Percentiles rank a stretch among this genome's conserved stretches.
Conservation (phyloP, 1,140 invertebrate genomes). For the Pomacea maculata region DNA sequence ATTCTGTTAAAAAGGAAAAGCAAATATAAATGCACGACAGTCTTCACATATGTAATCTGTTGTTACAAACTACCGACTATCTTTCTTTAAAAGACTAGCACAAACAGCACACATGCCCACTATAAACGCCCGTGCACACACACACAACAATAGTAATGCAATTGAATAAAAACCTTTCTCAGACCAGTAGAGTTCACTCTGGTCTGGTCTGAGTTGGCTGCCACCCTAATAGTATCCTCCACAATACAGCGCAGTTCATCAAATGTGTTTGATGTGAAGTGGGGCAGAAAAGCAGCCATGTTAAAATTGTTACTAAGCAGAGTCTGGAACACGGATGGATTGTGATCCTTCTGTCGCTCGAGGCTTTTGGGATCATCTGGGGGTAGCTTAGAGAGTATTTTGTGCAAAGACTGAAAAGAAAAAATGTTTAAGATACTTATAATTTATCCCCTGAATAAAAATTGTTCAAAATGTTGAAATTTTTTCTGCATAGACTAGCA, state of each 20-base stretch:
- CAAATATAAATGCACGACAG: background rate
- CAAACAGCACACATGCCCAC: background rate
- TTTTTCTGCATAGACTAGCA: no score
- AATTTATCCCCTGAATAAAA: background rate
- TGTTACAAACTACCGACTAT: background rate
- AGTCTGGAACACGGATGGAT: constrained; percentile 39
- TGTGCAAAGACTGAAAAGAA: constrained; percentile 48
- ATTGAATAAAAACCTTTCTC: background rate
- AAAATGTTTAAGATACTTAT: background rate
- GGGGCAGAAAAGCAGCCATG: constrained; percentile 33
- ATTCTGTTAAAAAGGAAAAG: background rate
- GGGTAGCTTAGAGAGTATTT: constrained; percentile 46
- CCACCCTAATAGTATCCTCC: constrained; percentile 40
- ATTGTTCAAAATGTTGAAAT: no score
- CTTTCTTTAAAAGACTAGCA: background rate
- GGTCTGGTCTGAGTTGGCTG: constrained; percentile 32
- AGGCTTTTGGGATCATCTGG: constrained; percentile 46
- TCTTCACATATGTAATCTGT: background rate
- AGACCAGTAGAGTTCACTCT: background rate
- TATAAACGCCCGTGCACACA: background rate
- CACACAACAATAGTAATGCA: background rate
- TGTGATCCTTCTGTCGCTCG: constrained; percentile 32
- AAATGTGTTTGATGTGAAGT: constrained; percentile 38
- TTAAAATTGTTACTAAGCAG: constrained; percentile 47
- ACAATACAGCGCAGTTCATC: constrained; percentile 43